Percentiles rank a stretch among this genome's conserved stretches.
Evolutionary conservation across 2,113 vertebrate genomes (phyloP).

Genomic region (Epinephelus cyanopodus): DNA sequence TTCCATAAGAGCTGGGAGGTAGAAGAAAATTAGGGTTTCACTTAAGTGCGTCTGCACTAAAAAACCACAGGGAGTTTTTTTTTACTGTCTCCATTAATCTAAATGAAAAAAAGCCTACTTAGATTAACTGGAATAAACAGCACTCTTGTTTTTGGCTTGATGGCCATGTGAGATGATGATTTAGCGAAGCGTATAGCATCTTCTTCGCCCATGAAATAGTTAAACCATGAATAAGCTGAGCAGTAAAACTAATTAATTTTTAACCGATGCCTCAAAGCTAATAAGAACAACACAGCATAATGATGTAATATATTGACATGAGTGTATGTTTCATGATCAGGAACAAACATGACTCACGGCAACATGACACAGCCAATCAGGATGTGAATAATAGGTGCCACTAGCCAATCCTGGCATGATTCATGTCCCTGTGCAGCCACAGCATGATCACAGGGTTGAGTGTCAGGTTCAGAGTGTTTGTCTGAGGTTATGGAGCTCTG

Average conservation of each 20-base stretch:
- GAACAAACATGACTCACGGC: constrained; percentile 24
- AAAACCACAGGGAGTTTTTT: background rate
- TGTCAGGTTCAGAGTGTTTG: background rate
- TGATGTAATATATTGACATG: background rate
- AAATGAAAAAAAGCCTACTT: constrained; percentile 20
- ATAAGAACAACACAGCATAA: background rate
- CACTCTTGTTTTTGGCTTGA: background rate
- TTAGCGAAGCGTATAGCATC: background rate
- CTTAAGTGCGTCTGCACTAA: background rate
- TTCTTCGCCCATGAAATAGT: background rate
- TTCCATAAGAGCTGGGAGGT: constrained; percentile 94
- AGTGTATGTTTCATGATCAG: constrained; percentile 9
- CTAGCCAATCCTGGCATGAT: constrained; percentile 18
- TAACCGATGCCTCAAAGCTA: background rate
- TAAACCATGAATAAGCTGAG: background rate
- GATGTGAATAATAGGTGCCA: constrained; percentile 35
- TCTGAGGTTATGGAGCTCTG: background rate
- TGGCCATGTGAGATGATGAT: background rate
- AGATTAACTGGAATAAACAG: background rate
- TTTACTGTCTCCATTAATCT: constrained; percentile 9
- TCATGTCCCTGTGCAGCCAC: constrained; percentile 15
- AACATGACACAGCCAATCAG: constrained; percentile 34
- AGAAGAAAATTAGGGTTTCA: constrained; percentile 4
- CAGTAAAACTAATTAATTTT: background rate
- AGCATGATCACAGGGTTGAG: constrained; percentile 15